Conservation (phyloP, 2,797 vertebrate genomes). For the Myotis daubentonii region DNA sequence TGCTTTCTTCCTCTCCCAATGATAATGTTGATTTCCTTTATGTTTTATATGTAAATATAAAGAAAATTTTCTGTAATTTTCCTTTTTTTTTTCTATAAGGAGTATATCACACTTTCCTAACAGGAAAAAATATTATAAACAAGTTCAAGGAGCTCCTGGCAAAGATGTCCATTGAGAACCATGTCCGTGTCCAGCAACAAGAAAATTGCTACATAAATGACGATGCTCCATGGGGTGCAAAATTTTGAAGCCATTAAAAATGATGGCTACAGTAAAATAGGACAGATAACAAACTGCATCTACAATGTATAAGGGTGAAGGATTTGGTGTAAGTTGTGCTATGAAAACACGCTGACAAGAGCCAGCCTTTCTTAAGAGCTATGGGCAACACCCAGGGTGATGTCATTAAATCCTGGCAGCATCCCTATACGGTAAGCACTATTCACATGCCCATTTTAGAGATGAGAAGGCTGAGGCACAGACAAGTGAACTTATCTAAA, state of each 20-base stretch:
- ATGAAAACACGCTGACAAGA: neutral
- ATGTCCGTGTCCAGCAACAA: neutral
- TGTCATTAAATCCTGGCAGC: neutral
- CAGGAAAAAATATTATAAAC: neutral
- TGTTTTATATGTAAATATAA: neutral
- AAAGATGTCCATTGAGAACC: conserved; percentile 30
- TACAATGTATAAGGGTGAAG: neutral
- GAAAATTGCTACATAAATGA: neutral
- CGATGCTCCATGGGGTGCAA: neutral
- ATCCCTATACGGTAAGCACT: neutral
- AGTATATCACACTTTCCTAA: neutral
- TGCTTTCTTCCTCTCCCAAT: neutral
- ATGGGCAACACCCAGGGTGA: neutral
- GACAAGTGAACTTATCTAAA: neutral
- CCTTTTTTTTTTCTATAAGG: neutral
- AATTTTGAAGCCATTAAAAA: conserved; percentile 13
- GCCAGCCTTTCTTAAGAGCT: neutral
- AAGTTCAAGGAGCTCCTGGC: neutral
- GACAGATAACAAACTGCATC: neutral
- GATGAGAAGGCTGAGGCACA: neutral
- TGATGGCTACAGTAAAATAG: neutral
- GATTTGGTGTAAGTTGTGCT: neutral
- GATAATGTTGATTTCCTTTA: conserved; percentile 24
- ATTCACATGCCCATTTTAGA: neutral
- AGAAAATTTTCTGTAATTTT: neutral